Evolutionary conservation across 2,113 vertebrate species (phyloP).

Genomic region (Rostratula benghalensis): DNA sequence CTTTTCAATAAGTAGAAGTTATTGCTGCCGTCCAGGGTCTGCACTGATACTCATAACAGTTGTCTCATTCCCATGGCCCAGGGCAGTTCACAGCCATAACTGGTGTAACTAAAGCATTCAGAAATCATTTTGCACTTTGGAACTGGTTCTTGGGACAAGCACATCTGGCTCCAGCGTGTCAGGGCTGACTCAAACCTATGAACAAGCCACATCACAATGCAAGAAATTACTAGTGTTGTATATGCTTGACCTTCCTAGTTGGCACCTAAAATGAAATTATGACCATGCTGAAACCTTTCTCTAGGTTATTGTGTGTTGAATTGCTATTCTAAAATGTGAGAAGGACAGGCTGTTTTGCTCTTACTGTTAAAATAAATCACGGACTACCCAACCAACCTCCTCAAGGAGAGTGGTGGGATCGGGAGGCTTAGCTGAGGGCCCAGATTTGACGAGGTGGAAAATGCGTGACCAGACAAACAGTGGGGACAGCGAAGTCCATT

Average conservation of each 20-base stretch:
- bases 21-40: neutral
- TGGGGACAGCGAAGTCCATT: neutral
- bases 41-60: neutral
- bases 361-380: neutral
- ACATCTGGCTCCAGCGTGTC: neutral
- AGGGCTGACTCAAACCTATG: neutral
- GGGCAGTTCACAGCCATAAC: neutral
- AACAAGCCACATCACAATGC: neutral
- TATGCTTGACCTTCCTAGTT: neutral
- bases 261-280: neutral
- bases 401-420: neutral
- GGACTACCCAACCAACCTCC: neutral
- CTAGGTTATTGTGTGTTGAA: neutral
- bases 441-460: neutral
- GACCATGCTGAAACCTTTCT: neutral
- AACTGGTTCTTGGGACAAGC: neutral
- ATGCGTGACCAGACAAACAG: neutral
- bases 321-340: neutral
- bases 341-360: neutral
- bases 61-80: neutral
- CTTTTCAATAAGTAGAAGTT: conserved; percentile 20
- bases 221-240: neutral
- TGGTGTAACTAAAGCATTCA: neutral
- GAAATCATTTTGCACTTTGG: conserved; percentile 4
- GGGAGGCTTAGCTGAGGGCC: rapidly evolving